Evolutionary conservation across 2,113 vertebrate species (phyloP).

Genomic region (Myanophis thanlyinensis): DNA sequence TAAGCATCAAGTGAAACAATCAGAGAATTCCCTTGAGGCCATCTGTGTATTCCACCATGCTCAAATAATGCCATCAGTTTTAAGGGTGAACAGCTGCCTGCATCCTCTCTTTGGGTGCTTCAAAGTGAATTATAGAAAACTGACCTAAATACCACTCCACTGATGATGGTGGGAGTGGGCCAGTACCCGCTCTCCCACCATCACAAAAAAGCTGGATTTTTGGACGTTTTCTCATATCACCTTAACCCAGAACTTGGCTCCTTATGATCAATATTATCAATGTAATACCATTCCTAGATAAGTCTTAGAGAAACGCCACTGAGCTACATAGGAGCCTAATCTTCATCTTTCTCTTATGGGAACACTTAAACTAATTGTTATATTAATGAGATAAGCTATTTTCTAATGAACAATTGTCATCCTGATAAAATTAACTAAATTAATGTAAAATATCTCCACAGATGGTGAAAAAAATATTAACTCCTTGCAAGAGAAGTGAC

Average conservation of each 20-base stretch:
- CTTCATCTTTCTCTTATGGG: rapidly evolving
- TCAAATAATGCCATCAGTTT: background rate
- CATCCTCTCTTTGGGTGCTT: background rate
- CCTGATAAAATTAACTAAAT: background rate
- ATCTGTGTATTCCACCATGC: background rate
- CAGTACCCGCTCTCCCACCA: background rate
- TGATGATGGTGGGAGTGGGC: too few species aligned
- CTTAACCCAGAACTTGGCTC: background rate
- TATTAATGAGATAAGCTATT: rapidly evolving
- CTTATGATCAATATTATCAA: background rate
- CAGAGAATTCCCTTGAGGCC: background rate
- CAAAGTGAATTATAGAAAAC: background rate
- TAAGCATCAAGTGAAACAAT: background rate
- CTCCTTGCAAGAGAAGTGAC: background rate
- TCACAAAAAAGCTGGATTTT: background rate
- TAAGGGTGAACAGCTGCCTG: background rate
- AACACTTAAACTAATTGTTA: background rate
- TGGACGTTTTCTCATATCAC: background rate
- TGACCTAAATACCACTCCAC: background rate
- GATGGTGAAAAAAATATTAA: background rate
- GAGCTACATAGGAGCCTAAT: background rate
- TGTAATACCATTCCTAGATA: background rate
- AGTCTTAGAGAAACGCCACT: background rate
- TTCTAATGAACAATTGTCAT: rapidly evolving
- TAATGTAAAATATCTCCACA: background rate